Base-by-base conservation (phyloP, 92 coral and sea anemone species). In the Bergia sp. region DNA sequence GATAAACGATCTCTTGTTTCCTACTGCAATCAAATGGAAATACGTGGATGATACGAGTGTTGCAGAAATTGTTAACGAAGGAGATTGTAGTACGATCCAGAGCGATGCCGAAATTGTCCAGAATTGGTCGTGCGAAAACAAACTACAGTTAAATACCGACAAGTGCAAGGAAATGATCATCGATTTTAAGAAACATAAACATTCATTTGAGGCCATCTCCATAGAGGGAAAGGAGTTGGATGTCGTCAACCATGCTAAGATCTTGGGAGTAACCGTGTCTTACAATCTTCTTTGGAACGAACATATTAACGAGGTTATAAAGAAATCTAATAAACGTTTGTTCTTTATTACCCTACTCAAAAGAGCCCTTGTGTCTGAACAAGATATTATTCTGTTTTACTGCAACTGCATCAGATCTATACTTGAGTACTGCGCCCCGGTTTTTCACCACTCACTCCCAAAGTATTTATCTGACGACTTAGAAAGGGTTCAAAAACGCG, bases 301-400 rank as follows among this genome's bases (percentile, higher is more conserved):
- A 29, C 87, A 84, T 37, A 71, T 85, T n/a, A 37, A 71, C 64
- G 88, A 71, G 36, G 61, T 85, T 47, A 85, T 85, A 29, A 85
- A 73, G 55, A 73, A 73, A 21, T 58, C 88, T 67, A 85, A 85
- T 53, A 85, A 85, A 65, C 87, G 87, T 65, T 21, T 83, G 38
- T 64, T 66, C 47, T 82, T 49, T 44, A 50, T 83, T 12, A 29
- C 39, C 12, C 73, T 73, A 9, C 61, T 37, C 16, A 37, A 85
- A 38, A 65, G 87, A n/a, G 87, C 87, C 38, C 58, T 55, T 10
- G 86, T 82, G 42, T 21, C 36, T 42, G 67, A 69, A 42, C 58
- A 82, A 45, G 86, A 82, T 44, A 82, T 82, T 45, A 73, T 82
- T 41, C 58, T 55, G 43, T 82, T 82, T 29, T 82, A 58, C 75